Base-by-base conservation (phyloP, 2,888 invertebrate genomes). In the Lasius fuliginosus region DNA sequence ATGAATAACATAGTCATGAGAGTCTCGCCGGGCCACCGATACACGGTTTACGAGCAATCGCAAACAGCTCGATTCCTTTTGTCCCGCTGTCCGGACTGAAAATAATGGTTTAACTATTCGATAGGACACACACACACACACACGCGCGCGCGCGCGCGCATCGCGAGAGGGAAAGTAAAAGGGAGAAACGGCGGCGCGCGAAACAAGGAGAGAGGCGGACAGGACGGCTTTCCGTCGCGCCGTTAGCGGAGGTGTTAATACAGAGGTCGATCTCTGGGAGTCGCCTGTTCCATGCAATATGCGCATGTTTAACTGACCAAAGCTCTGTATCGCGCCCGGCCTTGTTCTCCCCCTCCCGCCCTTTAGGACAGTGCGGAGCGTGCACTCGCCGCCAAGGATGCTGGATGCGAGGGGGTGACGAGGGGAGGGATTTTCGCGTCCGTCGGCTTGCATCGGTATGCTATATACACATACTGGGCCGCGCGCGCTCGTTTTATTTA, bases 301-400 rank as follows among this genome's bases (percentile, higher is more conserved):
- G 94, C 94, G 94, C 94, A 94, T 94, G 94, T 94, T 94, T 94
- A 94, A 94, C 94, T 93, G 94, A 94, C 93, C 93, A 93, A 92
- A 93, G 93, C 86, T 88, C 93, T 91, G 92, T 93, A 93, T 92
- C 92, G 90, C 89, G 90, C 89, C 88, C 91, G 90, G 88, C 88
- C 88, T 85, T 84, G 89, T 90, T 88, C 84, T 85, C 88, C 68
- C 86, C 84, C 82, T 81, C 74, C 87, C 75, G 23, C 49, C n/a
- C 49, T 53, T 53, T 53, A 53, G 49, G 49, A 84, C 84, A 85
- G 88, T 77, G 87, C 85, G 88, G 87, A 89, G 89, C 88, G 89
- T 85, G 89, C 90, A 85, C 86, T 89, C 90, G 86, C 77, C 82
- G 86, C 86, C 69, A 71, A 60, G 75, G 68, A 73, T 69, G 30